Evolutionary conservation across 2,888 invertebrate species (phyloP).

Genomic region (Caradrina clavipalpis): DNA sequence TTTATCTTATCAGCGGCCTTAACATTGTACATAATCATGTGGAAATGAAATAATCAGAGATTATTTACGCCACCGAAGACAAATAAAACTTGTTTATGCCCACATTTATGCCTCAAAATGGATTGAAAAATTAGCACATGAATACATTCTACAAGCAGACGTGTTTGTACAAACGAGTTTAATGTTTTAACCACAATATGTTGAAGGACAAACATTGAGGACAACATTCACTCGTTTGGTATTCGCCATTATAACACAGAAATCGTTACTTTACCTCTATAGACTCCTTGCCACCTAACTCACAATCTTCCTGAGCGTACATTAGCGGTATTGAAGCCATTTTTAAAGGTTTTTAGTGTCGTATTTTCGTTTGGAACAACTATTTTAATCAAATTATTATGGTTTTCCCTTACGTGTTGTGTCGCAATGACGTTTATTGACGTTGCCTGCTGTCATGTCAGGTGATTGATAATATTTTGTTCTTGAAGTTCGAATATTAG

Average conservation of each 20-base stretch:
- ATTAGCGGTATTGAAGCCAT: conserved; percentile 91
- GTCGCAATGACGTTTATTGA: conserved; percentile 58
- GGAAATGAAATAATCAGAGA: conserved; percentile 25
- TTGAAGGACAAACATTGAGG: conserved; percentile 62
- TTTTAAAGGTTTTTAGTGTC: conserved; percentile 49
- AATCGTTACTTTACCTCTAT: conserved; percentile 78
- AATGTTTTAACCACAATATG: conserved; percentile 39
- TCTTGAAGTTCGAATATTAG: conserved; percentile 16
- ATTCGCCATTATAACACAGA: conserved; percentile 20
- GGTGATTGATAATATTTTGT: conserved; percentile 50
- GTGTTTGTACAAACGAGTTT: conserved; percentile 32
- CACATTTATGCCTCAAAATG: conserved; percentile 12
- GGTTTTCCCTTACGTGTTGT: conserved; percentile 61
- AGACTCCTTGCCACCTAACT: conserved; percentile 92
- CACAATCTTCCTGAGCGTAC: conserved; percentile 92
- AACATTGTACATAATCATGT: conserved; percentile 30
- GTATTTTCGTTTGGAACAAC: conserved; percentile 36
- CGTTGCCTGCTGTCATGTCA: conserved; percentile 38
- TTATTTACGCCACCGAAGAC: conserved; percentile 19
- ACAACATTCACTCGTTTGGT: conserved; percentile 53
- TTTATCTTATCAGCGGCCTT: conserved; percentile 55
- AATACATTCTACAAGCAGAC: conserved; percentile 33
- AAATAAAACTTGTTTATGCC: conserved; percentile 17
- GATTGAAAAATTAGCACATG: conserved; percentile 37
- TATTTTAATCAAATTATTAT: conserved; percentile 48